These are phyloP conservation scores for Archips xylosteana DNA, from an alignment of 2,888 invertebrate species.

Conservation along the genomic window DNA sequence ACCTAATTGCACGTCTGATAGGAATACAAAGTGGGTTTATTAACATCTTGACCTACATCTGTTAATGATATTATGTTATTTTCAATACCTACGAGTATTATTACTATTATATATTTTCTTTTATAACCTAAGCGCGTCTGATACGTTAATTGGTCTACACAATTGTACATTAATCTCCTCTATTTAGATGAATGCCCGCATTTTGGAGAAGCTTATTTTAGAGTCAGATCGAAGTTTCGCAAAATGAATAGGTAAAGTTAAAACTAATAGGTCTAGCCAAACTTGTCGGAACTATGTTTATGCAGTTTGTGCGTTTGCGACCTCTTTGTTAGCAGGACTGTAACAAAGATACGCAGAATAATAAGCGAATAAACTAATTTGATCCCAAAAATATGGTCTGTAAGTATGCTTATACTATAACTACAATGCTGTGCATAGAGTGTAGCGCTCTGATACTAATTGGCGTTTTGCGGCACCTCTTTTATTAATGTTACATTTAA, in stretches of 20 bases:
- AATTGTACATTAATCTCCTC: neutral
- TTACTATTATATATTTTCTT: neutral
- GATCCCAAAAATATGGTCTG: too few species aligned
- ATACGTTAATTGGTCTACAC: neutral
- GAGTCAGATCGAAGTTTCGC: neutral
- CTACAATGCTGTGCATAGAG: too few species aligned
- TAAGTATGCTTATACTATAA: too few species aligned
- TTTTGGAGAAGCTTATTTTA: neutral
- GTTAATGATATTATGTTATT: slow-evolving; percentile 2
- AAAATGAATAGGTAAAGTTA: neutral
- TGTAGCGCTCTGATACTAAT: too few species aligned
- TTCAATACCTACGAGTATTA: neutral
- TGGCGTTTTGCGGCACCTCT: too few species aligned
- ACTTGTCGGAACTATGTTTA: neutral
- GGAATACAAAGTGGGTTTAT: slow-evolving; percentile 21
- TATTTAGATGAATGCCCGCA: neutral
- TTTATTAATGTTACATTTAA: too few species aligned
- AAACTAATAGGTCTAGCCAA: neutral
- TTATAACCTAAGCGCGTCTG: neutral
- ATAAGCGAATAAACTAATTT: too few species aligned
- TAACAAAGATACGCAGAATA: too few species aligned
- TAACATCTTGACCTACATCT: slow-evolving; percentile 17
- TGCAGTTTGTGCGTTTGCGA: neutral
- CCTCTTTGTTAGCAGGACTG: too few species aligned
- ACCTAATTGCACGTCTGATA: slow-evolving; percentile 20